Conservation (phyloP, 2,888 invertebrate genomes). For the Agapostemon virescens region DNA sequence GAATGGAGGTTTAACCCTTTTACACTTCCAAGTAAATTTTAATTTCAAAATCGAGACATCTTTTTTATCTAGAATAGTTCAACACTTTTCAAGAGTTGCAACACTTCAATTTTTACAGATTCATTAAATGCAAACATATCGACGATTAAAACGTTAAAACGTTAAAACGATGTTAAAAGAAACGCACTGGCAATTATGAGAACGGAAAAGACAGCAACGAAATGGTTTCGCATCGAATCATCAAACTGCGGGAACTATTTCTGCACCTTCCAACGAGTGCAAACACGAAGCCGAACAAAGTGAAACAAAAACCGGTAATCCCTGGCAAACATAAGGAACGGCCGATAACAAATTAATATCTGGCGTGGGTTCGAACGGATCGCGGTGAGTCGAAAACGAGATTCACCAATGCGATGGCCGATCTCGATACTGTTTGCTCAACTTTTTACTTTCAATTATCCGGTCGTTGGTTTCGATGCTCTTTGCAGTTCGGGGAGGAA, state of each 20-base stretch:
- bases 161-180: too few species aligned
- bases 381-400: neutral
- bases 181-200: too few species aligned
- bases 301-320: neutral
- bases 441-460: neutral
- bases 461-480: neutral
- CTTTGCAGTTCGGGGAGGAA: neutral
- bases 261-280: neutral
- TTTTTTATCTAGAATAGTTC: too few species aligned
- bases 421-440: neutral
- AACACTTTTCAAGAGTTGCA: too few species aligned
- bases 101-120: too few species aligned
- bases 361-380: neutral
- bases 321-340: neutral
- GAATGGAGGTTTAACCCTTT: too few species aligned
- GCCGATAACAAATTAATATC: neutral
- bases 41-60: too few species aligned
- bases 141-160: too few species aligned
- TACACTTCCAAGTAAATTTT: too few species aligned
- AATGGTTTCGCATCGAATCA: too few species aligned
- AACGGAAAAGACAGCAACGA: too few species aligned
- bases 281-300: neutral
- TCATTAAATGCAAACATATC: too few species aligned
- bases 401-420: neutral
- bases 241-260: neutral